Evolutionary conservation across 2,888 invertebrate genomes (phyloP), one percentile per base, ranked within the genome.

Genomic region (Sesia apiformis): DNA sequence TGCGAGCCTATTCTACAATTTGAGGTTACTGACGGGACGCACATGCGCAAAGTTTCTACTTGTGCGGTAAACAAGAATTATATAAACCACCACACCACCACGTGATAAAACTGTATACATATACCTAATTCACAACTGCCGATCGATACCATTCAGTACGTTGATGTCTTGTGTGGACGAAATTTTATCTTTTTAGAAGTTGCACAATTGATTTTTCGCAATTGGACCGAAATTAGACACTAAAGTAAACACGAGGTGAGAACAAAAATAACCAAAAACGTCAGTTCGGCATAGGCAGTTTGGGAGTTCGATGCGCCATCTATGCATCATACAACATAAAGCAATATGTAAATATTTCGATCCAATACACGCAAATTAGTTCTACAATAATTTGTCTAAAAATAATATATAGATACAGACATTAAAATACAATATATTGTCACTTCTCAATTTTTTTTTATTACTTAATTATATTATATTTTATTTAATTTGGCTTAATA

Each of bases 201-300:
- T 84, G 79, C 86, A 89, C 87, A 84, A 84, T 80, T 66, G 70
- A 78, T 79, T 87, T 81, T 84, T 84, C 74, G 78, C 84, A 84
- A 84, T 83, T 74, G 78, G 74, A 84, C 74, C 84, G 82, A 86
- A 88, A 89, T 86, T 77, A 87, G 87, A 88, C 83, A 85, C 85
- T 87, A 88, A 89, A 89, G 88, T 90, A 88, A 89, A 89, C 90
- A 90, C 89, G 90, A 90, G 90, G 89, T 84, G 81, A 89, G 88
- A 88, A 89, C 82, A 87, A 87, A 90, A 89, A 89, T 90, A 90
- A 90, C 90, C 90, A 90, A 90, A 90, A 90, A 90, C 87, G 90
- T 90, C 90, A 88, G 78, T 80, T 81, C 83, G 77, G 82, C 81
- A 81, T 84, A 88, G 87, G 90, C 89, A 88, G 85, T 89, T 84